Conservation (phyloP, 2,888 invertebrate species). For the Lasioglossum marginatum region DNA sequence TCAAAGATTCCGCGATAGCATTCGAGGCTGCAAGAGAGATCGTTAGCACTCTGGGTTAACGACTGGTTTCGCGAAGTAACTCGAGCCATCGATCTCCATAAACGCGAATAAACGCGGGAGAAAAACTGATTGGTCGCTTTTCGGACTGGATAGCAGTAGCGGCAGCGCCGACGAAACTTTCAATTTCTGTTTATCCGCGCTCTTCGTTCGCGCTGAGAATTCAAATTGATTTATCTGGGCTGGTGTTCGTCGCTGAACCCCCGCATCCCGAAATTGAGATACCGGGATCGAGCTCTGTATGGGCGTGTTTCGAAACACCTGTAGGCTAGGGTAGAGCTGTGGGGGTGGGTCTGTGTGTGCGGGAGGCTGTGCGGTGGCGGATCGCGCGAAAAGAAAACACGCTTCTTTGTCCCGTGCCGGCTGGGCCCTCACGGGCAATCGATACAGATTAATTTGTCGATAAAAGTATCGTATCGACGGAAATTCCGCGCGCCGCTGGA, state of each 20-base stretch:
- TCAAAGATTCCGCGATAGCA: background rate
- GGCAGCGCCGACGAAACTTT: background rate
- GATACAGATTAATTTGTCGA: slow-evolving; percentile 59
- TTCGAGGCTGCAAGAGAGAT: background rate
- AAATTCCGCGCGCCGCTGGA: slow-evolving; percentile 44
- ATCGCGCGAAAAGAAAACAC: background rate
- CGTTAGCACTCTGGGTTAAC: background rate
- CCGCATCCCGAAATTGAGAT: background rate
- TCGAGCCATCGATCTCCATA: background rate
- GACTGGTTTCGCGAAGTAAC: background rate
- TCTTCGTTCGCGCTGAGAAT: background rate
- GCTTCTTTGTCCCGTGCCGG: background rate
- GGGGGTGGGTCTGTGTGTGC: background rate
- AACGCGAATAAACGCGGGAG: background rate
- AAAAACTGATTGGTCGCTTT: background rate
- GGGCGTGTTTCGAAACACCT: slow-evolving; percentile 42
- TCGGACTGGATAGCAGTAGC: background rate
- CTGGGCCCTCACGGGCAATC: slow-evolving; percentile 4
- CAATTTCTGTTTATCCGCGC: background rate
- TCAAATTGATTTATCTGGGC: background rate
- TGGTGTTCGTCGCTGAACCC: background rate
- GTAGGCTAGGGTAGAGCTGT: slow-evolving; percentile 26
- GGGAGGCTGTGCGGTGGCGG: too few species aligned
- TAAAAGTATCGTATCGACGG: slow-evolving; percentile 49
- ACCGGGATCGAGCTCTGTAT: background rate